phyloP scores from a whole-genome alignment of 2,888 invertebrate genomes.

The Drosophila paracracens region DNA sequence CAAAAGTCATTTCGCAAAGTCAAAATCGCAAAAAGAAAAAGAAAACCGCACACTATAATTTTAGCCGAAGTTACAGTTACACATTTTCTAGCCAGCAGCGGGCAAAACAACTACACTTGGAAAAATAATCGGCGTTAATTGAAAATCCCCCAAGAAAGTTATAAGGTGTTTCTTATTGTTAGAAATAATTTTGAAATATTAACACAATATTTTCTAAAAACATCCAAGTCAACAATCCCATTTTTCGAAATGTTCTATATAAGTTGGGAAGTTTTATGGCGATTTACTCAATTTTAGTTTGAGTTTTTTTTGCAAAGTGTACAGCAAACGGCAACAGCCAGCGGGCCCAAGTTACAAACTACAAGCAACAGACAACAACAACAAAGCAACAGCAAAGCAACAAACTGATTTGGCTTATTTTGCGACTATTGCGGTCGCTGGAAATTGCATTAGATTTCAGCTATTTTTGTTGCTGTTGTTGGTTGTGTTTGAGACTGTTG shows the following conservation, averaged over 20 bases:
- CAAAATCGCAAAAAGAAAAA: constrained; percentile 48
- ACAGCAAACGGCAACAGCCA: constrained; percentile 9
- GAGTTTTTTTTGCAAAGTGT: neutral
- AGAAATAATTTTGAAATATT: no score
- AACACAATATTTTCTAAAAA: no score
- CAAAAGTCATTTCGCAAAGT: constrained; percentile 73
- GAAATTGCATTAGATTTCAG: constrained; percentile 55
- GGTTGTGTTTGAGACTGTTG: constrained; percentile 44
- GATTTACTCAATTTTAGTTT: neutral
- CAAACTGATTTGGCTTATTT: constrained; percentile 72
- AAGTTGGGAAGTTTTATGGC: no score
- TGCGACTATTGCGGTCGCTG: constrained; percentile 64
- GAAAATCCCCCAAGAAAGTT: neutral
- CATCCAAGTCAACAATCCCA: no score
- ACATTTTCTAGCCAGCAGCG: constrained; percentile 54
- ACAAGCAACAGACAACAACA: constrained; percentile 24
- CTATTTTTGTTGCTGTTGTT: constrained; percentile 8
- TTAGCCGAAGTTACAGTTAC: constrained; percentile 70
- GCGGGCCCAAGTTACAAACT: constrained; percentile 15
- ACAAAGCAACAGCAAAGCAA: constrained; percentile 38
- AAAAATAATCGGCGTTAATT: neutral
- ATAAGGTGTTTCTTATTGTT: no score
- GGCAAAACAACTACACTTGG: neutral
- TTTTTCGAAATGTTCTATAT: no score
- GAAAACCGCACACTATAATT: constrained; percentile 73